Base-by-base conservation (phyloP, 2,113 vertebrate genomes). In the Podarcis raffonei region DNA sequence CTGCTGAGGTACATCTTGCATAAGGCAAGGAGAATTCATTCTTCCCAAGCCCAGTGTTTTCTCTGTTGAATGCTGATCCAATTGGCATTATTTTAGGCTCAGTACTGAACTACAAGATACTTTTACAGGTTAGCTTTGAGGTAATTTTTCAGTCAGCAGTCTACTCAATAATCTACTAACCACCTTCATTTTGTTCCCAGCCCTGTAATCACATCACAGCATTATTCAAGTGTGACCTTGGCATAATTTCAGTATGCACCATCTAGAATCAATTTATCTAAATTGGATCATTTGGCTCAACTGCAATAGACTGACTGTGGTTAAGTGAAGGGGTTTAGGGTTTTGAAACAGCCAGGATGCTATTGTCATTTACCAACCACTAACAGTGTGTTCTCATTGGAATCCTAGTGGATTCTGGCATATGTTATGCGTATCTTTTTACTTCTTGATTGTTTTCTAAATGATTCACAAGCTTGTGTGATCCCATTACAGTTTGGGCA, bases 401-500 rank as follows among this genome's bases (percentile, higher is more conserved):
- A 32, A 53, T 27, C 20, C 7, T 42, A 13, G 59, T 3, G 0
- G 62, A 32, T 71, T 81, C 74, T 1, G 0, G 79, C 91, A 30
- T 72, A 84, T 69, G 84, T 89, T 75, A 3, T 30, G 0, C 6
- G 0, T 0, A 2, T 13, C 5, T 9, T 90, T 91, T 84, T 81
- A 88, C 85, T 87, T 89, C 71, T 78, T 32, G 1, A 85, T 84
- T 87, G 87, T 92, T 65, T 81, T 88, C 78, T 79, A 0, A 75
- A 5, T 90, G 93, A 94, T 93, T 93, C 91, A 83, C 84, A 22
- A 32, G 5, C 1, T 1, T 62, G 89, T 94, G 88, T 90, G 87
- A 91, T 94, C 90, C 57, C 0, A 75, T 94, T 92, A 88, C 93
- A 39, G 13, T 0, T n/a, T 12, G 39, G 39, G n/a, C 66, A 15